These are phyloP conservation scores for Acanthurus leucopareius DNA, from an alignment of 2,797 vertebrate genomes.

Conservation along the genomic window DNA sequence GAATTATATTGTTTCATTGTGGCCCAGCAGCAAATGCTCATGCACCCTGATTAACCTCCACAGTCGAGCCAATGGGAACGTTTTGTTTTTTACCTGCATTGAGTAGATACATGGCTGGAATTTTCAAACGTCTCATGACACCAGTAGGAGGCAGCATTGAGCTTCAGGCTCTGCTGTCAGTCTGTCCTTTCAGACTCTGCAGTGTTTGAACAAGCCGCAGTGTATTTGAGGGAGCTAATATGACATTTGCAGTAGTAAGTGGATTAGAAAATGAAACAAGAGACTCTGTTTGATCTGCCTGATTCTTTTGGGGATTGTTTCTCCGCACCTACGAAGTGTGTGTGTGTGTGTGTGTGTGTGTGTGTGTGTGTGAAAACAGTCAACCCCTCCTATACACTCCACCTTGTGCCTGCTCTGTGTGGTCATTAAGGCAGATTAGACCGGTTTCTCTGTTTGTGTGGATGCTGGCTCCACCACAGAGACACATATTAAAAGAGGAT, in stretches of 20 bases:
- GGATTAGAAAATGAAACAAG: constrained; percentile 33
- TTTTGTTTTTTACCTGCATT: not conserved
- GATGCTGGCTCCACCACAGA: constrained; percentile 8
- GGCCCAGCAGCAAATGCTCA: no score
- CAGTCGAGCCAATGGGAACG: not conserved
- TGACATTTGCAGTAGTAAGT: constrained; percentile 45
- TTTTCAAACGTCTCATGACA: not conserved
- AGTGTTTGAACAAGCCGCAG: constrained; percentile 34
- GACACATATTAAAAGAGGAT: not conserved
- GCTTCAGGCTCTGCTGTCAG: not conserved
- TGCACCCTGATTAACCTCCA: not conserved
- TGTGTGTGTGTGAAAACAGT: not conserved
- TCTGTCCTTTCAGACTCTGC: constrained; percentile 23
- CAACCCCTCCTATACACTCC: not conserved
- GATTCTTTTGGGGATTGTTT: constrained; percentile 10
- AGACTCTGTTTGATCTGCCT: constrained; percentile 11
- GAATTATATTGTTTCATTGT: not conserved
- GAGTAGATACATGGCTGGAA: not conserved
- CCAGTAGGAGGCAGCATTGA: constrained; percentile 73
- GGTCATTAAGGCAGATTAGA: constrained; percentile 35
- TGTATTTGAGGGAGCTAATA: constrained; percentile 38
- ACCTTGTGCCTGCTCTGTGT: constrained; percentile 2
- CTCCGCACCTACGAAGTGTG: not conserved
- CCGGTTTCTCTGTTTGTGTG: constrained; percentile 31
- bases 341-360: constrained; percentile 6